Base-by-base conservation (phyloP, 2,888 invertebrate genomes). In the Ichneumoninae sp. region DNA sequence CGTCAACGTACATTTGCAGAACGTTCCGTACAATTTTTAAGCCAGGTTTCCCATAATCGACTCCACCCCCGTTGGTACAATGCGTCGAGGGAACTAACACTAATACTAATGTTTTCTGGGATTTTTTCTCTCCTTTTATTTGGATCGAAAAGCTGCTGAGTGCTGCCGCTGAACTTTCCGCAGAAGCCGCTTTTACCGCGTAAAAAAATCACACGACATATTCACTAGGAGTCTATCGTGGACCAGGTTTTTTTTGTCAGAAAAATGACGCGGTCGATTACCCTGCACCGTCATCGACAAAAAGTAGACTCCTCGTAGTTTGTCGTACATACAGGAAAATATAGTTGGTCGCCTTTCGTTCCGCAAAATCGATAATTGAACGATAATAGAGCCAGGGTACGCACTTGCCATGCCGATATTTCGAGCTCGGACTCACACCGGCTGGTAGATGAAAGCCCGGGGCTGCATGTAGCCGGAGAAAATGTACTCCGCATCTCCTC, bases 331-430 rank as follows among this genome's bases (percentile, higher is more conserved):
- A 36, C 33, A 22, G 19, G 10, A 54, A 13, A 36, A 63, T 1
- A 63, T 5, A n/a, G 36, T 63, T 30, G 0, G 63, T 36, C 63
- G 33, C 6, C 30, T n/a, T 26, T 16, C 63, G 63, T 33, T 36
- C 33, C 63, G 36, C n/a, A 36, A 30, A 63, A 63, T 63, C 63
- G 36, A 63, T 63, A 33, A 63, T 63, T 30, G 16, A 7, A 63
- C 33, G 63, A 26, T 63, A 36, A 63, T 63, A 36, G 30, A 63
- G 30, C n/a, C n/a, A 63, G 16, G 16, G 33, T 33, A 63, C 63
- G 63, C n/a, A 26, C 36, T 63, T 36, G 36, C 63, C 36, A 16
- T 7, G 16, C 7, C 30, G 30, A 36, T 63, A 36, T 63, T 33
- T 63, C n/a, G 63, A 60, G 47, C n/a, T 44, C 30, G 13, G 13